Conservation (phyloP, 2,797 vertebrate species). For the Rhodeus uyekii region DNA sequence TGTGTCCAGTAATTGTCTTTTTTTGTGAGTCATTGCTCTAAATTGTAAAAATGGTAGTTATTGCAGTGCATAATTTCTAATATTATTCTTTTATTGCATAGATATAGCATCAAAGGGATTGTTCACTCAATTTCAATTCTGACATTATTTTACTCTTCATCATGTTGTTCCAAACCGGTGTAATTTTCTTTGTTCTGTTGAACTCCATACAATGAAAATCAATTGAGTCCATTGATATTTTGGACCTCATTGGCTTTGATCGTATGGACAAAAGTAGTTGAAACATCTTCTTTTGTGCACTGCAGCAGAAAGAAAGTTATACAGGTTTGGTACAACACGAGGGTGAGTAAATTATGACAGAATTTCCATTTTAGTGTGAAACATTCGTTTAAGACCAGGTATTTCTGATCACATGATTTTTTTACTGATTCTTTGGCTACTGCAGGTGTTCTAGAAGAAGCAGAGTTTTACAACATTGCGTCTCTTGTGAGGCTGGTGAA, state of each 20-base stretch:
- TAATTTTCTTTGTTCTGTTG: not conserved
- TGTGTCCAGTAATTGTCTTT: not conserved
- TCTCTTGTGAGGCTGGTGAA: constrained; percentile 95
- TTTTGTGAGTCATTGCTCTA: not conserved
- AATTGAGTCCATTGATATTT: not conserved
- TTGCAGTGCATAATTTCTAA: not conserved
- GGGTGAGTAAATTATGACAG: not conserved
- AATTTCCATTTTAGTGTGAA: not conserved
- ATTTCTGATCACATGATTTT: not conserved
- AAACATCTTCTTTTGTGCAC: not conserved
- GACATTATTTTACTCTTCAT: not conserved
- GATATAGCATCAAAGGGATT: not conserved
- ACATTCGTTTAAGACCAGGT: not conserved
- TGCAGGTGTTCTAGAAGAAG: constrained; percentile 96
- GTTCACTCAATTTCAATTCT: not conserved
- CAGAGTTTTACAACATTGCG: constrained; percentile 97
- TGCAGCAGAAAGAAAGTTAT: not conserved
- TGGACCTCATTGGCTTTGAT: not conserved
- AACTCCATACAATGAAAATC: not conserved
- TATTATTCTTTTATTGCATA: not conserved
- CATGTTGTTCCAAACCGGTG: not conserved
- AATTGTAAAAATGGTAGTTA: not conserved
- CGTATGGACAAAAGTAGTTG: not conserved
- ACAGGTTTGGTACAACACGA: not conserved
- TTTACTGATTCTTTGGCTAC: not conserved